Percentiles rank a stretch among this genome's conserved stretches.
Evolutionary conservation across 1,140 invertebrate genomes (phyloP).

Genomic region (Drosophila arizonae): DNA sequence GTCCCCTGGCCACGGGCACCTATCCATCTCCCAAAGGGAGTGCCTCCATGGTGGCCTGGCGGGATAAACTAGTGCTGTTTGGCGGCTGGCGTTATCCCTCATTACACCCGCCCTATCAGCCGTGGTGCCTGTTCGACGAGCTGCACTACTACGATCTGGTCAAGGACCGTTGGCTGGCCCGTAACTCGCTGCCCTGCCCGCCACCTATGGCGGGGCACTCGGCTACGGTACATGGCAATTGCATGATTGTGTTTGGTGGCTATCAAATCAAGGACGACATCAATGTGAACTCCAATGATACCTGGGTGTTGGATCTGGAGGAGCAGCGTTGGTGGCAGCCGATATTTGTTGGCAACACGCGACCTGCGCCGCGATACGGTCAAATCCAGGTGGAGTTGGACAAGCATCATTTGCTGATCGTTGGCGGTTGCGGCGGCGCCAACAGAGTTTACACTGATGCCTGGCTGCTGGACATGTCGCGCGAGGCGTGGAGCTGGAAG

Average conservation of each 20-base stretch:
- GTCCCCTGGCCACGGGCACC: conserved; percentile 90
- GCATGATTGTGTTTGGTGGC: conserved; percentile 96
- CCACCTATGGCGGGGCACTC: conserved; percentile 95
- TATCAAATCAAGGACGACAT: conserved; percentile 85
- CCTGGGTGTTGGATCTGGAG: conserved; percentile 94
- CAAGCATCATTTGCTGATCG: conserved; percentile 88
- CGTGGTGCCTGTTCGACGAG: conserved; percentile 95
- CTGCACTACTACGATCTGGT: conserved; percentile 94
- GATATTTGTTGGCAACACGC: conserved; percentile 86
- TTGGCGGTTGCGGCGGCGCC: conserved; percentile 87
- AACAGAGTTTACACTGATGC: conserved; percentile 86
- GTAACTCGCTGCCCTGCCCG: conserved; percentile 86
- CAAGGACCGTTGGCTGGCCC: conserved; percentile 93
- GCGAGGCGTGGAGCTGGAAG: conserved; percentile 91
- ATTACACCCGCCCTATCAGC: conserved; percentile 94
- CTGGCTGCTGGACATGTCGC: conserved; percentile 87
- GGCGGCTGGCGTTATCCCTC: conserved; percentile 98
- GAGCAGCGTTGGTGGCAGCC: conserved; percentile 91
- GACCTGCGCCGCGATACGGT: conserved; percentile 93
- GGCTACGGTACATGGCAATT: conserved; percentile 92
- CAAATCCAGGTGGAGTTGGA: conserved; percentile 92
- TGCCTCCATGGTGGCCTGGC: conserved; percentile 93
- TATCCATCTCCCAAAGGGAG: conserved; percentile 98
- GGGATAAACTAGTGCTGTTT: conserved; percentile 93
- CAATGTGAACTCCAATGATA: conserved; percentile 90